Evolutionary conservation across 2,797 vertebrate species (phyloP).

Genomic region (Sebastes variabilis): DNA sequence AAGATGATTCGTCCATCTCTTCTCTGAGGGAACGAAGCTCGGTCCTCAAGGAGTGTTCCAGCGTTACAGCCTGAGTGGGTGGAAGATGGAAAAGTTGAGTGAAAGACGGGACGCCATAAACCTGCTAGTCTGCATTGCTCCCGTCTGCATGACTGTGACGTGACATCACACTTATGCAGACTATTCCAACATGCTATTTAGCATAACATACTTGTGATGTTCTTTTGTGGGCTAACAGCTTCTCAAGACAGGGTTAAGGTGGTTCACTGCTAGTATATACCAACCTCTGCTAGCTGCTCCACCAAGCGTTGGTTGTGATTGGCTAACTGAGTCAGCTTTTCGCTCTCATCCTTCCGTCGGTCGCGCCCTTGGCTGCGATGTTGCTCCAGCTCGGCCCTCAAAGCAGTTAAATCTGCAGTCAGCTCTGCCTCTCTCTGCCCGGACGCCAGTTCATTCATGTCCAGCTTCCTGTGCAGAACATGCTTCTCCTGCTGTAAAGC

Average conservation of each 20-base stretch:
- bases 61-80: constrained; percentile 77
- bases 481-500: constrained; percentile 83
- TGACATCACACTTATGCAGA: constrained; percentile 2
- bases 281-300: constrained; percentile 85
- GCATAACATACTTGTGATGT: not conserved
- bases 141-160: not conserved
- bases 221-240: not conserved
- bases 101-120: constrained; percentile 41
- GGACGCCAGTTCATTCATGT: constrained; percentile 75
- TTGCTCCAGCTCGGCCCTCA: constrained; percentile 73
- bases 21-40: constrained; percentile 82
- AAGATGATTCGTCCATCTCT: constrained; percentile 83
- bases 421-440: constrained; percentile 81
- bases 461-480: constrained; percentile 77
- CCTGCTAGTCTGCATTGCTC: constrained; percentile 72
- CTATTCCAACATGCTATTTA: constrained; percentile 4
- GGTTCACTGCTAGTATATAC: not conserved
- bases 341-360: constrained; percentile 76
- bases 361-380: constrained; percentile 74
- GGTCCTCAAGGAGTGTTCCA: constrained; percentile 82
- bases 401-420: constrained; percentile 66
- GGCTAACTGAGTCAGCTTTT: constrained; percentile 81
- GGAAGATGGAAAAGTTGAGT: not conserved
- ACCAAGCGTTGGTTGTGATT: constrained; percentile 86
- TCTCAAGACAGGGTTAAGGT: not conserved